Evolutionary conservation across 2,113 vertebrate species (phyloP).

Genomic region (Phrynosoma blainvillii): DNA sequence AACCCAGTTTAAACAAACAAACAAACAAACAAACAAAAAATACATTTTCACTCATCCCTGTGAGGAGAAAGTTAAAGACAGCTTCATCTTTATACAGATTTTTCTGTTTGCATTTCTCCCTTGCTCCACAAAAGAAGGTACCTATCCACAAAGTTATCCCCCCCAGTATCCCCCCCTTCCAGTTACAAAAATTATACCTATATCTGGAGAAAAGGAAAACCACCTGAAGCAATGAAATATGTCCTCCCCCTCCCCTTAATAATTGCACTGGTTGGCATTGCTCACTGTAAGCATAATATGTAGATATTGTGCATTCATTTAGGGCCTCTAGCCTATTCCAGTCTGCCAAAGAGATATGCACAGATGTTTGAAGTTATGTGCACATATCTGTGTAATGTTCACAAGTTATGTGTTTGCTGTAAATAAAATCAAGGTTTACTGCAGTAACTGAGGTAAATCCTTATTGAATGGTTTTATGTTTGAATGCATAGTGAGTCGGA

Average conservation of each 20-base stretch:
- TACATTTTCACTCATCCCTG: too few relatives aligned
- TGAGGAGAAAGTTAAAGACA: background rate
- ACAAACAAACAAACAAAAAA: too few relatives aligned
- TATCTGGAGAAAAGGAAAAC: background rate
- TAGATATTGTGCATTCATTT: background rate
- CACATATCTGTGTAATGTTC: background rate
- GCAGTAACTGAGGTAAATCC: background rate
- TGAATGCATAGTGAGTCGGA: background rate
- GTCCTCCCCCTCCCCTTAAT: background rate
- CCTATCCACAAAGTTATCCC: background rate
- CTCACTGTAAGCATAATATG: background rate
- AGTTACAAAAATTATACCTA: background rate
- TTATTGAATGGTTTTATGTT: background rate
- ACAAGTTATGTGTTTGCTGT: background rate
- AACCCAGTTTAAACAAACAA: too few relatives aligned
- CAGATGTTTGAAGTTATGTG: background rate
- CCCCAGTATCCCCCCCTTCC: background rate
- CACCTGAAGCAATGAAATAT: background rate
- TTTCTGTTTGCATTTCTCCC: background rate
- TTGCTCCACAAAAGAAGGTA: background rate
- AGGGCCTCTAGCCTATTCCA: background rate
- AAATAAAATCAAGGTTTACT: background rate
- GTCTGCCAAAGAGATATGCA: background rate
- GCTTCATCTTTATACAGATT: background rate
- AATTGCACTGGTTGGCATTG: background rate